Evolutionary conservation across 1,140 invertebrate genomes (phyloP).

Genomic region (Nasonia vitripennis): DNA sequence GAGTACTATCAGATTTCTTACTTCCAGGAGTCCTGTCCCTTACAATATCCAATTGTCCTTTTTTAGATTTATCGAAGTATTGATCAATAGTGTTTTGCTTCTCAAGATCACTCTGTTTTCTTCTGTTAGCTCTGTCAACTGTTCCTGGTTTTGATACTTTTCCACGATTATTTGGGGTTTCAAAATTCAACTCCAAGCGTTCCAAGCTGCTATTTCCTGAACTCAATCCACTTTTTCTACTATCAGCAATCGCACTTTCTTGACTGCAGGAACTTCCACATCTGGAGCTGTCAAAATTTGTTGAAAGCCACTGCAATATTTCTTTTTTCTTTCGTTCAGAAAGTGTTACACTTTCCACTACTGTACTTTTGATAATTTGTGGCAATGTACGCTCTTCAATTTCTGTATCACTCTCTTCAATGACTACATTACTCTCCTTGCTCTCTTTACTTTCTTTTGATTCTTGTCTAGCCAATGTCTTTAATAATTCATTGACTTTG

Average conservation of each 20-base stretch:
- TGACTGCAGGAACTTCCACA: slow-evolving; percentile 64
- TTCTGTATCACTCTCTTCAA: slow-evolving; percentile 53
- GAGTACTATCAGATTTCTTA: slow-evolving; percentile 19
- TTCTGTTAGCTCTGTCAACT: slow-evolving; percentile 35
- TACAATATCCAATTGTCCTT: not conserved
- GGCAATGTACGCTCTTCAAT: slow-evolving; percentile 16
- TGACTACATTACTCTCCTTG: not conserved
- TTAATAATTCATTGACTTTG: slow-evolving; percentile 37
- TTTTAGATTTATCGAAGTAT: slow-evolving; percentile 34
- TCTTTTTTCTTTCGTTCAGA: slow-evolving; percentile 66
- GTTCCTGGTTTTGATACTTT: slow-evolving; percentile 56
- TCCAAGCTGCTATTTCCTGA: slow-evolving; percentile 73
- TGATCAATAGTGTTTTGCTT: slow-evolving; percentile 37
- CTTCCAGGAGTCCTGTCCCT: slow-evolving; percentile 21
- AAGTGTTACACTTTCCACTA: slow-evolving; percentile 49
- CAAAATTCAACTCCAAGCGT: slow-evolving; percentile 68
- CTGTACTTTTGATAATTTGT: slow-evolving; percentile 43
- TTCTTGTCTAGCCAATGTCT: slow-evolving; percentile 18
- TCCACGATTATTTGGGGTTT: slow-evolving; percentile 72
- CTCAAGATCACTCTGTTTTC: not conserved
- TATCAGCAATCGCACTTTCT: slow-evolving; percentile 59
- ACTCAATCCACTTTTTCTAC: slow-evolving; percentile 59
- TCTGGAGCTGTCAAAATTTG: slow-evolving; percentile 58
- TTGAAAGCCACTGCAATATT: slow-evolving; percentile 67
- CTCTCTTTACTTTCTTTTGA: slow-evolving; percentile 17